Percentiles rank a stretch among this genome's conserved stretches.
These are phyloP conservation scores for Hyphantria cunea DNA, from an alignment of 1,140 invertebrate species.

Conservation along the genomic window DNA sequence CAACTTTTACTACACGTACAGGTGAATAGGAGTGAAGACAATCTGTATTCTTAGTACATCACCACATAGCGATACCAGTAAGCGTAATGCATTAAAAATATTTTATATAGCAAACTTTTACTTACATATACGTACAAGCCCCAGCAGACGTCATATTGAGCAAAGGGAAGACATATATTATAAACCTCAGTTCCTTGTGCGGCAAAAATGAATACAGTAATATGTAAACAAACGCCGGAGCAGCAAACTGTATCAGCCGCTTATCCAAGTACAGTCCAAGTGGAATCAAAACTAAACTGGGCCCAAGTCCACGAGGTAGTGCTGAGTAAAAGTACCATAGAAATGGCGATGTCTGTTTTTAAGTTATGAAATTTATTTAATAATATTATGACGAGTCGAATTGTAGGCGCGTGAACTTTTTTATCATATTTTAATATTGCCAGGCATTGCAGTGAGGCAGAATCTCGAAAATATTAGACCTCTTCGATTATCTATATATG, in stretches of 20 bases:
- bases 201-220: conserved; percentile 96
- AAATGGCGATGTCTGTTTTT: conserved; percentile 93
- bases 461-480: no score
- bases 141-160: conserved; percentile 95
- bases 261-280: conserved; percentile 89
- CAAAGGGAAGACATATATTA: conserved; percentile 97
- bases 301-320: conserved; percentile 92
- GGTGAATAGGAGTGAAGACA: no score
- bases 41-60: no score
- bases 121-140: conserved; percentile 94
- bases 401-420: no score
- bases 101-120: not conserved
- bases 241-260: conserved; percentile 85
- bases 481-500: no score
- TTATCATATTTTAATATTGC: no score
- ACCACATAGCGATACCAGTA: no score
- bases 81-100: no score
- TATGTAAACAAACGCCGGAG: conserved; percentile 93
- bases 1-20: no score
- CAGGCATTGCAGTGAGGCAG: no score
- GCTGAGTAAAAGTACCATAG: conserved; percentile 99
- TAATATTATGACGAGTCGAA: conserved; percentile 15
- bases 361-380: conserved; percentile 59
- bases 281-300: conserved; percentile 91
- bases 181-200: conserved; percentile 99